A percentile compares a stretch with the other conserved stretches of the same genome.
Evolutionary conservation across 2,797 vertebrate species (phyloP).

Genomic region (Sciurus carolinensis): DNA sequence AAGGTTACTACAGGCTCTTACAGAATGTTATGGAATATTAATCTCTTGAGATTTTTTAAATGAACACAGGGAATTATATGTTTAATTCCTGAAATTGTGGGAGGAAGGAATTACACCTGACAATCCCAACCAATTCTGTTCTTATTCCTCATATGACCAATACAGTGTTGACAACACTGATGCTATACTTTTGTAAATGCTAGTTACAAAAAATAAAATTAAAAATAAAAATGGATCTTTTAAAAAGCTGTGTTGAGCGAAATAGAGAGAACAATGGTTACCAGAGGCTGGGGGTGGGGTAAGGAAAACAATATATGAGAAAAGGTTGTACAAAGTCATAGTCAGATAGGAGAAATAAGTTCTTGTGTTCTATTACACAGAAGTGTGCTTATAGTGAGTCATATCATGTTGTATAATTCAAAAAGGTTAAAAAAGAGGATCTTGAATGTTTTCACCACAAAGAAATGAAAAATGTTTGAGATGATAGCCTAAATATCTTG

Average conservation of each 20-base stretch:
- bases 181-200: background rate
- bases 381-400: too few relatives aligned
- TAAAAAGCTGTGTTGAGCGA: background rate
- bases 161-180: background rate
- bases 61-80: background rate
- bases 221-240: background rate
- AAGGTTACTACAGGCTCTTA: background rate
- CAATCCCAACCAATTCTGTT: background rate
- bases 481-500: background rate
- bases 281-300: too few relatives aligned
- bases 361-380: background rate
- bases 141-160: background rate
- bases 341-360: too few relatives aligned
- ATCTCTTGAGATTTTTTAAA: conserved; percentile 14
- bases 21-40: background rate
- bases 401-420: background rate
- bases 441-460: background rate
- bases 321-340: background rate
- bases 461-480: background rate
- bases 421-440: background rate
- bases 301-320: background rate
- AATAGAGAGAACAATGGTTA: background rate
- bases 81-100: background rate
- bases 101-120: background rate
- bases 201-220: background rate